Conservation (phyloP, 2,113 vertebrate species). For the Bambusicola thoracicus region DNA sequence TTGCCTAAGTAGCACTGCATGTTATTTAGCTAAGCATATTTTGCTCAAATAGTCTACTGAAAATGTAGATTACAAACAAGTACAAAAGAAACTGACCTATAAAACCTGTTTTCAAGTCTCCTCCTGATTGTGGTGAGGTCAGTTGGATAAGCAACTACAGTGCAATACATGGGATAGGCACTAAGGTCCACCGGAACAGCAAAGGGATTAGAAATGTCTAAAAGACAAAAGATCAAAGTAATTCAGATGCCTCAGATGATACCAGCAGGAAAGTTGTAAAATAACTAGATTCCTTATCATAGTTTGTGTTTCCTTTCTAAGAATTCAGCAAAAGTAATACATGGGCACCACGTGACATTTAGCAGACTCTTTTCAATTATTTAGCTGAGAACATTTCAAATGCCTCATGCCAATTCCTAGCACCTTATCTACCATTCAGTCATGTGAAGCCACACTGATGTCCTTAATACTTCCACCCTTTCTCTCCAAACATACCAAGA, state of each 20-base stretch:
- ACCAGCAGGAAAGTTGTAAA: neutral
- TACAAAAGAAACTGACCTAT: slow-evolving; percentile 81
- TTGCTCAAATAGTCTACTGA: rapidly evolving
- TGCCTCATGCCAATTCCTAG: neutral
- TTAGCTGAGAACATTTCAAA: neutral
- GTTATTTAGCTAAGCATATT: neutral
- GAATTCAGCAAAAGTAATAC: neutral
- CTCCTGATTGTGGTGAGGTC: slow-evolving; percentile 93
- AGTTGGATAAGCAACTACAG: slow-evolving; percentile 94
- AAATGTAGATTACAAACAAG: neutral
- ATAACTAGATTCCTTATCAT: neutral
- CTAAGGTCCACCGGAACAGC: slow-evolving; percentile 91
- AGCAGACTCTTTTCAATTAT: neutral
- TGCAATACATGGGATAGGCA: slow-evolving; percentile 97
- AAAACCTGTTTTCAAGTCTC: slow-evolving; percentile 94
- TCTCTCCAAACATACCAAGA: slow-evolving; percentile 80
- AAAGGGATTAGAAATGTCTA: slow-evolving; percentile 96
- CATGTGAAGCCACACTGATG: rapidly evolving
- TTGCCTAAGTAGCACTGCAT: neutral
- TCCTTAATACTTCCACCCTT: neutral
- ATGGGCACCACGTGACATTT: neutral
- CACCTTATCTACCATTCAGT: neutral
- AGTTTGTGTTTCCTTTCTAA: neutral
- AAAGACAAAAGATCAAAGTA: slow-evolving; percentile 16
- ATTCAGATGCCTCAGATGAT: neutral